Percentiles rank a stretch among this genome's conserved stretches.
phyloP scores from a whole-genome alignment of 2,113 vertebrate genomes.

The Macheiramphus alcinus region DNA sequence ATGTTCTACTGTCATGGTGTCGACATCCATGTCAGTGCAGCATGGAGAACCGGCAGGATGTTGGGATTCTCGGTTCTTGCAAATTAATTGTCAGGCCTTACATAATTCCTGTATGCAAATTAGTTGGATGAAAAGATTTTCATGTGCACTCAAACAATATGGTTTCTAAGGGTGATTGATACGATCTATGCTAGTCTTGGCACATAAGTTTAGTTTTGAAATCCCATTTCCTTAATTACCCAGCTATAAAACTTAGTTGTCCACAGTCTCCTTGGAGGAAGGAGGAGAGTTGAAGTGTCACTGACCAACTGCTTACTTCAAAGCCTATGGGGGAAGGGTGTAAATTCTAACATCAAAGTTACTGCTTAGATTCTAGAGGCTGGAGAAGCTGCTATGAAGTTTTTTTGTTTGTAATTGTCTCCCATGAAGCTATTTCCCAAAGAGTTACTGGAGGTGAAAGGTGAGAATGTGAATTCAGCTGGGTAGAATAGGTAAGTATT shows the following conservation, averaged over 20 bases:
- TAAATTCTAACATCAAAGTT: neutral
- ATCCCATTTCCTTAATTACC: neutral
- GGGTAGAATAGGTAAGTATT: neutral
- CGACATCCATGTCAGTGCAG: neutral
- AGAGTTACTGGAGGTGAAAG: neutral
- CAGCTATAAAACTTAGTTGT: neutral
- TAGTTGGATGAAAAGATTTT: neutral
- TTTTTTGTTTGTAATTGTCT: neutral
- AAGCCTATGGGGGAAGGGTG: neutral
- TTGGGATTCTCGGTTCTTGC: neutral
- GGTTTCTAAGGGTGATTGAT: neutral
- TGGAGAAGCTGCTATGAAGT: neutral
- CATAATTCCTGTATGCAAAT: accelerated
- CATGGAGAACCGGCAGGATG: neutral
- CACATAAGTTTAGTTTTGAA: neutral
- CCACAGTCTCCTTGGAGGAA: neutral
- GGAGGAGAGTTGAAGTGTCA: neutral
- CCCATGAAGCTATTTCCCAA: neutral
- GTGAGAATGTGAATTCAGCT: neutral
- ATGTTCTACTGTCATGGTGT: neutral
- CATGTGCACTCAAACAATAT: neutral
- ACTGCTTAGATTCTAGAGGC: neutral
- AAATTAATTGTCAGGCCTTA: neutral
- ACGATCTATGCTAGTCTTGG: accelerated
- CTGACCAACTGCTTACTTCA: neutral